These are phyloP conservation scores for Chaunax sp. DNA, from an alignment of 2,797 vertebrate genomes.

Conservation along the genomic window DNA sequence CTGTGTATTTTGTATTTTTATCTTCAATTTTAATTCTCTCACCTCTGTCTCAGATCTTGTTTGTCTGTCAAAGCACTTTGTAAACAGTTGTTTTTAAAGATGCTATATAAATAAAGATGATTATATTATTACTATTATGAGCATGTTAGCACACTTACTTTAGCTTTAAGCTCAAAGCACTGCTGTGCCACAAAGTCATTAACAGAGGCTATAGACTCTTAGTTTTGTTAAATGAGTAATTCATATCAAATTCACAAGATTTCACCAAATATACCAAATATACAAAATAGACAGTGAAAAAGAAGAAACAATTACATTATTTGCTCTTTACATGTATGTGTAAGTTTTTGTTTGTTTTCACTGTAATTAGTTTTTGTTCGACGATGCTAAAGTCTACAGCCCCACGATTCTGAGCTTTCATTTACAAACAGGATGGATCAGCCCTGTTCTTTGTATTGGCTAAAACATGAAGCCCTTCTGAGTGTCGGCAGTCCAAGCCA, in stretches of 20 bases:
- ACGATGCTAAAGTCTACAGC: background rate
- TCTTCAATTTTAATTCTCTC: too few species aligned
- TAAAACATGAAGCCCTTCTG: conserved; percentile 5
- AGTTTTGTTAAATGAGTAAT: background rate
- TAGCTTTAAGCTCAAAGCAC: background rate
- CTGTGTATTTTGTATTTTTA: too few species aligned
- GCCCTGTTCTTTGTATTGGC: background rate
- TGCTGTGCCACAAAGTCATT: too few species aligned
- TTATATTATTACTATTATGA: too few species aligned
- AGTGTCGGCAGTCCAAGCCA: background rate
- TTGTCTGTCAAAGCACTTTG: too few species aligned
- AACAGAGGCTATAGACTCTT: too few species aligned
- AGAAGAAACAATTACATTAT: too few species aligned
- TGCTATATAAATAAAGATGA: too few species aligned
- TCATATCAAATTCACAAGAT: background rate
- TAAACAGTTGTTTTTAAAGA: too few species aligned
- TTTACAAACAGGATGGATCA: background rate
- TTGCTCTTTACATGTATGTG: too few species aligned
- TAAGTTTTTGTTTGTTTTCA: background rate
- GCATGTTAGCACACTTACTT: background rate
- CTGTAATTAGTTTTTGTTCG: background rate
- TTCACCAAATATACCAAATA: background rate
- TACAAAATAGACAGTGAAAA: too few species aligned
- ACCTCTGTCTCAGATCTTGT: too few species aligned
- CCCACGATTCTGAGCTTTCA: background rate